Base-by-base conservation (phyloP, 2,888 invertebrate species). In the Sphaerophoria taeniata region DNA sequence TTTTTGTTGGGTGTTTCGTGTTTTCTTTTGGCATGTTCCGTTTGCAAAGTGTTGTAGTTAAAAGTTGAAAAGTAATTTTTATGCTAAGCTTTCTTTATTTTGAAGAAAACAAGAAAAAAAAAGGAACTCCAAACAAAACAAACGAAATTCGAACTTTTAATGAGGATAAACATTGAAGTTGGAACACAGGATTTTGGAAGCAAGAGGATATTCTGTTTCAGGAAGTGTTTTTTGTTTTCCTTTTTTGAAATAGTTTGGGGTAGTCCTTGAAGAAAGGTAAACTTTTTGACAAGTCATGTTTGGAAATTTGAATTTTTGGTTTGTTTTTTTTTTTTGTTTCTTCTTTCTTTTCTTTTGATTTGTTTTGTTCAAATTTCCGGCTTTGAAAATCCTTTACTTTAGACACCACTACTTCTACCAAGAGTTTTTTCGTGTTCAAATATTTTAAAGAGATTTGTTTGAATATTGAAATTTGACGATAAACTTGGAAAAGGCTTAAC, bases 71-170 rank as follows among this genome's bases (percentile, higher is more conserved):
- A 63, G 43, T 65, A 80, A 74, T 75, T 84, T 75, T 45, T 71
- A 67, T 67, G 79, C 33, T 70, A 60, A 75, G 79, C 51, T 71
- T 49, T 65, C 34, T 65, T 67, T 67, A 36, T 49, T 63, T 63
- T 63, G 33, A 49, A 49, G 0, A 39, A 5, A 58, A 55, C 16
- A 53, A 53, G 4, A 60, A 53, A 56, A n/a, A 72, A 67, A 56
- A 51, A 53, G 47, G 53, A 69, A 83, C 73, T 73, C 45, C 24
- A 24, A 39, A 6, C 7, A 43, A 51, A 61, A 56, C 55, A 69
- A 83, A 83, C 78, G 55, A 34, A 24, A 39, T 58, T 61, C 67
- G 61, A 84, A 84, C 80, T 84, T 84, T 84, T 80, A 84, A 84
- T 80, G 84, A 84, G 65, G 67, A 67, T 69, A 67, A 79, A 79